Evolutionary conservation across 2,113 vertebrate species (phyloP), one percentile per base, ranked within the genome.

Genomic region (Proteles cristata): DNA sequence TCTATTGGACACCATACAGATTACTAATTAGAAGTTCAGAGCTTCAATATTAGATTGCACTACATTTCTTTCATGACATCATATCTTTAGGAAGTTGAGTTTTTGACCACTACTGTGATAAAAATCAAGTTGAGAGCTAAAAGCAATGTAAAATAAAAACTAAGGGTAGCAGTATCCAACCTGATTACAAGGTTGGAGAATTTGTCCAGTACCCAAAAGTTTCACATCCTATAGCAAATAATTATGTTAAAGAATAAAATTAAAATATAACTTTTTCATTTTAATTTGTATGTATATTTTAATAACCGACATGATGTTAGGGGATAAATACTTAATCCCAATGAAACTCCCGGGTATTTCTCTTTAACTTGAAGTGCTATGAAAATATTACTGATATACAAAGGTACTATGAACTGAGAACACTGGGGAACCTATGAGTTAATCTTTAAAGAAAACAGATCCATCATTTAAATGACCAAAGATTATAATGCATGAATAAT

Each of bases 401-500:
- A 71, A 89, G 7, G 19, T 15, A 95, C 76, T 23, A 95, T 55
- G 21, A 93, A 92, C 26, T 69, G 35, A 86, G 43, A 94, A n/a
- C 23, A 90, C 33, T 85, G 71, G 63, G 33, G 39, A 95, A 95
- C 25, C 33, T 66, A 17, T 86, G 33, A 92, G 28, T 86, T 92
- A 93, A 90, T 97, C 50, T 96, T 91, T 69, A 71, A 81, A 93
- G 79, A 96, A 96, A 94, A 74, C 5, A 66, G 19, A 65, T 53
- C 9, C 7, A 95, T 88, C 80, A 84, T 93, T 90, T 96, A 95
- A 96, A 91, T 96, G 21, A 85, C 33, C 66, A 93, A 71, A 50
- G 61, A 88, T 58, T 84, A 93, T 77, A 90, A 43, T 58, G 16
- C 81, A 35, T 93, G 69, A 87, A 73, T 12, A 94, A 14, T 84